Evolutionary conservation across 2,888 invertebrate genomes (phyloP).

Genomic region (Leptinotarsa peninsularis): DNA sequence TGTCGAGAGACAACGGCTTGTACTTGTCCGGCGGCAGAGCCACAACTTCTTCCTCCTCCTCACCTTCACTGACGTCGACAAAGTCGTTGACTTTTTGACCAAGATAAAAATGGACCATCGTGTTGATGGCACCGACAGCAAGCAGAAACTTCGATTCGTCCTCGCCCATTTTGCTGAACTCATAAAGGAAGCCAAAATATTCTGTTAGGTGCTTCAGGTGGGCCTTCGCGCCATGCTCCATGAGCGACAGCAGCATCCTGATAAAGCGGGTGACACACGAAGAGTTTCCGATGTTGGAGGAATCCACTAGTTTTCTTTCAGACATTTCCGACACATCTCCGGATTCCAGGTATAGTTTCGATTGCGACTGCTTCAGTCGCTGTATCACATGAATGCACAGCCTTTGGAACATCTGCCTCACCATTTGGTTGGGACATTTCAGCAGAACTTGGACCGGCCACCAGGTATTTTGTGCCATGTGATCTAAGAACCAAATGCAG

Average conservation of each 20-base stretch:
- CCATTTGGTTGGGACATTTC: constrained; percentile 97
- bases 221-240: constrained; percentile 89
- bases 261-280: constrained; percentile 93
- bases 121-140: constrained; percentile 87
- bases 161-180: constrained; percentile 95
- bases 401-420: constrained; percentile 95
- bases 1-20: constrained; percentile 91
- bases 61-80: constrained; percentile 75
- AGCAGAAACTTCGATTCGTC: constrained; percentile 91
- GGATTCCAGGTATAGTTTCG: constrained; percentile 71
- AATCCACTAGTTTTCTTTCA: constrained; percentile 65
- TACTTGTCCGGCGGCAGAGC: constrained; percentile 80
- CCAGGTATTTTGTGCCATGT: constrained; percentile 94
- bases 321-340: constrained; percentile 59
- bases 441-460: constrained; percentile 93
- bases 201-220: constrained; percentile 91
- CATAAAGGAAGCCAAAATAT: constrained; percentile 91
- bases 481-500: constrained; percentile 91
- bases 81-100: constrained; percentile 83
- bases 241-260: constrained; percentile 85
- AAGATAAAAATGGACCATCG: constrained; percentile 92
- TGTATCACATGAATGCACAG: constrained; percentile 95
- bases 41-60: constrained; percentile 75
- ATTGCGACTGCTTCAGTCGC: constrained; percentile 78
- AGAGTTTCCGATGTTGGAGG: constrained; percentile 74